Conservation (phyloP, 2,113 vertebrate species). For the Periophthalmodon schlosseri region DNA sequence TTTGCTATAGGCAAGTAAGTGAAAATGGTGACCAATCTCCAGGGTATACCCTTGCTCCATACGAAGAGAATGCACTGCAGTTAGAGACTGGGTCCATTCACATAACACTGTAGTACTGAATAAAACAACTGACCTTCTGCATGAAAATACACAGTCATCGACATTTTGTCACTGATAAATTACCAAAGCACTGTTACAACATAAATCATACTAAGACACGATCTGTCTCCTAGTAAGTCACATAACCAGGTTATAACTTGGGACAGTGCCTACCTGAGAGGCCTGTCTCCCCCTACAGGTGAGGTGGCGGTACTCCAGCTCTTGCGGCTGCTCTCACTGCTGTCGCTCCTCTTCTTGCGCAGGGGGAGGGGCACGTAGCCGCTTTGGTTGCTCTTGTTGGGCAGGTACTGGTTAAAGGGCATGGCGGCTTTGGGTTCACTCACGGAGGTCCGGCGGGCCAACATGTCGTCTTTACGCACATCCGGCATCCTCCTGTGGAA, state of each 20-base stretch:
- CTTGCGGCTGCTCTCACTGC: slow-evolving; percentile 84
- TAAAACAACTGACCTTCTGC: neutral
- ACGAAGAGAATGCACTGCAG: neutral
- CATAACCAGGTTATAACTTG: neutral
- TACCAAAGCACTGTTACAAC: neutral
- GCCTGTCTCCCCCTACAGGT: slow-evolving; percentile 86
- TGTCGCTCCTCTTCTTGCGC: slow-evolving; percentile 83
- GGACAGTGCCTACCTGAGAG: slow-evolving; percentile 81
- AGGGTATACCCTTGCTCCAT: neutral
- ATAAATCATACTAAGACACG: neutral
- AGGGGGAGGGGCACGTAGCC: slow-evolving; percentile 85
- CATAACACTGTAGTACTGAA: too few species aligned
- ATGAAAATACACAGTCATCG: neutral
- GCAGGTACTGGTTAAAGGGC: slow-evolving; percentile 99
- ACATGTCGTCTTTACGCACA: slow-evolving; percentile 95
- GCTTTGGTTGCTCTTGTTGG: slow-evolving; percentile 94
- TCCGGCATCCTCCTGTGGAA: slow-evolving; percentile 91
- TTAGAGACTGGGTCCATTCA: too few species aligned
- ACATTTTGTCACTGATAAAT: neutral
- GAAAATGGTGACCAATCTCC: too few species aligned
- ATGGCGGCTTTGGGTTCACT: slow-evolving; percentile 88
- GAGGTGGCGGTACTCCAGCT: slow-evolving; percentile 94
- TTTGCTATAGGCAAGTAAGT: too few species aligned
- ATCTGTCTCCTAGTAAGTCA: neutral
- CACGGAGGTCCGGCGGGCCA: slow-evolving; percentile 87